Conservation (phyloP, 2,797 vertebrate genomes). For the Pseudochaenichthys georgianus region DNA sequence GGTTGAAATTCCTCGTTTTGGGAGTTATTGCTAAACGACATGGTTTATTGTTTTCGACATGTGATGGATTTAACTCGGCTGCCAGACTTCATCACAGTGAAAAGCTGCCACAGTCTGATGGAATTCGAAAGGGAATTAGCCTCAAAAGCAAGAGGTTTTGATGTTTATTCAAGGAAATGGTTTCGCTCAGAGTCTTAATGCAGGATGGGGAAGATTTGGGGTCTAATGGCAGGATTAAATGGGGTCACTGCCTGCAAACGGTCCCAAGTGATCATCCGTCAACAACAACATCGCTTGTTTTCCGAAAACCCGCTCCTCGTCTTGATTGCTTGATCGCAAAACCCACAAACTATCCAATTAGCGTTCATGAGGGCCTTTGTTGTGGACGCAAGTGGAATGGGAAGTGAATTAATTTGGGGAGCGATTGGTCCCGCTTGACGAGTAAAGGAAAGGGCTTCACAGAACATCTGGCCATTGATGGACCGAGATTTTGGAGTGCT, state of each 20-base stretch:
- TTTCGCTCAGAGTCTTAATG: conserved; percentile 54
- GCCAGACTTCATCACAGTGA: conserved; percentile 41
- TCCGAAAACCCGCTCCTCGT: conserved; percentile 31
- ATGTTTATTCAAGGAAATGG: conserved; percentile 76
- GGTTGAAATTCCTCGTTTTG: conserved; percentile 20
- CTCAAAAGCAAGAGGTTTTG: conserved; percentile 64
- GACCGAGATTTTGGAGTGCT: conserved; percentile 77
- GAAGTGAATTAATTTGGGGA: conserved; percentile 76
- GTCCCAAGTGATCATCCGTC: conserved; percentile 67
- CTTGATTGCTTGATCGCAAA: conserved; percentile 65
- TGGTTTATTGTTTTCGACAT: conserved; percentile 39
- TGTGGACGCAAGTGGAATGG: conserved; percentile 72
- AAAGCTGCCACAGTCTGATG: conserved; percentile 46
- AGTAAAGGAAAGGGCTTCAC: conserved; percentile 66
- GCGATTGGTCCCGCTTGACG: conserved; percentile 67
- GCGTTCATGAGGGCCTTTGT: conserved; percentile 74
- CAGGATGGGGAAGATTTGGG: conserved; percentile 62
- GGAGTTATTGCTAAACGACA: conserved; percentile 41
- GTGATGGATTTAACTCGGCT: conserved; percentile 52
- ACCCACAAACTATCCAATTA: conserved; percentile 72
- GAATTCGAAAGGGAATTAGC: conserved; percentile 71
- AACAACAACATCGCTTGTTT: conserved; percentile 66
- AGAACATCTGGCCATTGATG: conserved; percentile 82
- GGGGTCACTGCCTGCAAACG: conserved; percentile 66
- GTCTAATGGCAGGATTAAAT: conserved; percentile 73